phyloP scores from a whole-genome alignment of 1,140 invertebrate species.

The Hypsibius dujardini region DNA sequence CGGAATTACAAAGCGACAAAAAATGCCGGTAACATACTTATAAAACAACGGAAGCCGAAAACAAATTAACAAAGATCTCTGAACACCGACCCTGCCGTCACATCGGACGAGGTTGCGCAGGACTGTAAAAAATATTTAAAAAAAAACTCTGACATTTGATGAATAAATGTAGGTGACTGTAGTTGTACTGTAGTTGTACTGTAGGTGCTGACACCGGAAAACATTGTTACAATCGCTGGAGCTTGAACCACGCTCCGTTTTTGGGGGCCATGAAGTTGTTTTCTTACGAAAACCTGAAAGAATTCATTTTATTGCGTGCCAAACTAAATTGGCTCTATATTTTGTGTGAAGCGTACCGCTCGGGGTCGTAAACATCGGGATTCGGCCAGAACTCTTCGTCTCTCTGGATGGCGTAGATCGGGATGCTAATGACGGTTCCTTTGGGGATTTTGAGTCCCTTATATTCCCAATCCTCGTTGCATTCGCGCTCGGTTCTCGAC shows the following conservation, averaged over 20 bases:
- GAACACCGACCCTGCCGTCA: too few relatives aligned
- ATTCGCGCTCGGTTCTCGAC: conserved; percentile 26
- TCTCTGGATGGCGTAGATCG: conserved; percentile 44
- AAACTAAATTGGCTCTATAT: not conserved
- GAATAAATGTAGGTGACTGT: too few relatives aligned
- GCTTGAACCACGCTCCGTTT: not conserved
- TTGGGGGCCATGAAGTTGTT: conserved; percentile 21
- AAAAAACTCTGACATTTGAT: too few relatives aligned
- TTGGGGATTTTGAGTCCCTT: conserved; percentile 31
- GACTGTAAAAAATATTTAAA: too few relatives aligned
- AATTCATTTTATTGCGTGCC: not conserved
- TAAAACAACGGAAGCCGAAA: too few relatives aligned
- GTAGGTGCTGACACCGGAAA: too few relatives aligned
- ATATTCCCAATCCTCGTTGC: conserved; percentile 26
- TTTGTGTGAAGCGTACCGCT: conserved; percentile 33
- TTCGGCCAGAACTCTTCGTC: conserved; percentile 41
- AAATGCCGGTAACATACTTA: too few relatives aligned
- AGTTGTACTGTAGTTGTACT: too few relatives aligned
- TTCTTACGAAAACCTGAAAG: conserved; percentile 23
- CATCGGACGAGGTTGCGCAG: too few relatives aligned
- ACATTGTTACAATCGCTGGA: not conserved
- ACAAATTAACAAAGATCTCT: too few relatives aligned
- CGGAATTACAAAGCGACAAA: too few relatives aligned
- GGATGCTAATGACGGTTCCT: conserved; percentile 43
- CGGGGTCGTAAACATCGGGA: conserved; percentile 44